phyloP scores from a whole-genome alignment of 64 coral and sea anemone species.

The Anthopleura sola region DNA sequence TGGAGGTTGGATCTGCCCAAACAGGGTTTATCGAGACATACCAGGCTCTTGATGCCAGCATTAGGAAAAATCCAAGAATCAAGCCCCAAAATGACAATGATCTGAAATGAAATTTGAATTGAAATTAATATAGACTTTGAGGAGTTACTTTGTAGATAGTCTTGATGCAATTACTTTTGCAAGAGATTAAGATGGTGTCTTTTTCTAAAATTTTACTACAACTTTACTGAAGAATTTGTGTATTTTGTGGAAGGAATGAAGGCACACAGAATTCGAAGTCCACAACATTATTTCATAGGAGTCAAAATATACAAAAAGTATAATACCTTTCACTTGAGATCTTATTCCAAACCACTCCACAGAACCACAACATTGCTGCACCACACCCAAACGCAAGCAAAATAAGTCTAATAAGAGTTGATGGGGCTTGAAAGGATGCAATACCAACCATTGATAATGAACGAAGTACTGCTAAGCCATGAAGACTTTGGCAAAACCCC shows the following conservation, averaged over 20 bases:
- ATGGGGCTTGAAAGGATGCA: slow-evolving; percentile 88
- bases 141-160: background rate
- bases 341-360: slow-evolving; percentile 84
- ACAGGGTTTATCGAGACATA: slow-evolving; percentile 89
- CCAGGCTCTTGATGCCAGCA: slow-evolving; percentile 61
- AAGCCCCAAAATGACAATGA: slow-evolving; percentile 93
- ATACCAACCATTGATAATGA: slow-evolving; percentile 71
- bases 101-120: slow-evolving; percentile 54
- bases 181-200: no score
- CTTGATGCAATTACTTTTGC: background rate
- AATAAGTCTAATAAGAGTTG: slow-evolving; percentile 73
- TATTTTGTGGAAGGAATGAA: no score
- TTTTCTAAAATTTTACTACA: no score
- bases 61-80: slow-evolving; percentile 83
- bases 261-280: no score
- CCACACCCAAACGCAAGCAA: slow-evolving; percentile 86
- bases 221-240: no score
- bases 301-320: background rate
- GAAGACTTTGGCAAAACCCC: slow-evolving; percentile 55
- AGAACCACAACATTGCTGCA: slow-evolving; percentile 94
- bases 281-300: no score
- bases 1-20: slow-evolving; percentile 70
- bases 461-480: slow-evolving; percentile 68
- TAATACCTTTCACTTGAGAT: slow-evolving; percentile 81
- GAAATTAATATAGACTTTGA: no score